Evolutionary conservation across 2,797 vertebrate genomes (phyloP).

Genomic region (Chiloscyllium punctatum): DNA sequence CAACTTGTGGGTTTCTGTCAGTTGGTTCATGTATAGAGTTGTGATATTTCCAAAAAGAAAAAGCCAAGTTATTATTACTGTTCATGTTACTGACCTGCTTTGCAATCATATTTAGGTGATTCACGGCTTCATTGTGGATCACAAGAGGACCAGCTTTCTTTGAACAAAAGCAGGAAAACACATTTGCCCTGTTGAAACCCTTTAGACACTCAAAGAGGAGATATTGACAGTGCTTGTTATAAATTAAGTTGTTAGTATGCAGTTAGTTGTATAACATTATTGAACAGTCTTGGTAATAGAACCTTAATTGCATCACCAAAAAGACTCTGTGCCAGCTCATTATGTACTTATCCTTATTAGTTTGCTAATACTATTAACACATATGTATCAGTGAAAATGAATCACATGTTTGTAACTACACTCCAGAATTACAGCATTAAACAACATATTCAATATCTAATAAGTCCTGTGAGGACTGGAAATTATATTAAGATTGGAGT

Average conservation of each 20-base stretch:
- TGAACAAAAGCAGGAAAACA: neutral
- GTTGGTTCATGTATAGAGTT: too few species aligned
- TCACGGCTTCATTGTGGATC: neutral
- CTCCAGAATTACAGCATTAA: slow-evolving; percentile 16
- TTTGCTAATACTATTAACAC: slow-evolving; percentile 26
- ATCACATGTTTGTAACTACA: slow-evolving; percentile 33
- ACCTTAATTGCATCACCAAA: slow-evolving; percentile 35
- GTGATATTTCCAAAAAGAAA: too few species aligned
- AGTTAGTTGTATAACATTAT: slow-evolving; percentile 32
- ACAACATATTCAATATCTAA: slow-evolving; percentile 15
- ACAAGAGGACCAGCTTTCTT: neutral
- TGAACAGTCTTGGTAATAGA: slow-evolving; percentile 27
- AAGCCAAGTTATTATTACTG: too few species aligned
- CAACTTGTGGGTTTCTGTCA: too few species aligned
- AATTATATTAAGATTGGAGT: neutral
- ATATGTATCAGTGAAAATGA: slow-evolving; percentile 30
- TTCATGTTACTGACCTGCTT: neutral
- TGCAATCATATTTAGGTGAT: neutral
- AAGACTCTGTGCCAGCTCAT: neutral
- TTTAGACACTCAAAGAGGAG: neutral
- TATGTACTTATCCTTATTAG: slow-evolving; percentile 34
- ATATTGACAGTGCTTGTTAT: slow-evolving; percentile 13
- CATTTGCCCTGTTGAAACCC: neutral
- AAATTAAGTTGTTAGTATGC: slow-evolving; percentile 35
- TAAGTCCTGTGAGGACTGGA: neutral